phyloP scores from a whole-genome alignment of 2,888 invertebrate species.

The Scaptomyza cyrtandrae region DNA sequence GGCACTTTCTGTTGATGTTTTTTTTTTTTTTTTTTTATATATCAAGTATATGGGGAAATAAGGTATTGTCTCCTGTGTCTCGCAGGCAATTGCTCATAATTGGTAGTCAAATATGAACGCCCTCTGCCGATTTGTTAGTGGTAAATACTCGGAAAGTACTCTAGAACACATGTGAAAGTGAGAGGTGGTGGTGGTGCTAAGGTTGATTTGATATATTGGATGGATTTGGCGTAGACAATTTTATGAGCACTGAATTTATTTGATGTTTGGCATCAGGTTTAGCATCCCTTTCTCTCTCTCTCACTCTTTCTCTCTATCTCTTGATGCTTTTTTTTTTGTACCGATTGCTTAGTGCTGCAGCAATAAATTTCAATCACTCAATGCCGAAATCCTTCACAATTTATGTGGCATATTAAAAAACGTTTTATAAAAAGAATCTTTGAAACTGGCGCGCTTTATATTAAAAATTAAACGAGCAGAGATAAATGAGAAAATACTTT shows the following conservation, averaged over 20 bases:
- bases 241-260: constrained; percentile 77
- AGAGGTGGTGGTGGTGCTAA: constrained; percentile 16
- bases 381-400: constrained; percentile 67
- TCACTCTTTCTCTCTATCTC: constrained; percentile 4
- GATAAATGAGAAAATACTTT: constrained; percentile 54
- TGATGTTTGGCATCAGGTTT: constrained; percentile 68
- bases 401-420: constrained; percentile 76
- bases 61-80: constrained; percentile 45
- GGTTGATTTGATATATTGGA: constrained; percentile 74
- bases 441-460: constrained; percentile 50
- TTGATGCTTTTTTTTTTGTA: constrained; percentile 5
- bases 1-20: constrained; percentile 25
- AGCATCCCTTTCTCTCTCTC: constrained; percentile 15
- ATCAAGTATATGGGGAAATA: constrained; percentile 33
- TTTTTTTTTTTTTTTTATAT: constrained; percentile 23
- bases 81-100: constrained; percentile 76
- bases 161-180: neutral
- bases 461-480: constrained; percentile 69
- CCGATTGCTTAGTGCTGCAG: constrained; percentile 24
- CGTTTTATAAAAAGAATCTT: constrained; percentile 54
- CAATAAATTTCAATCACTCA: constrained; percentile 68
- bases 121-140: constrained; percentile 42
- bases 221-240: constrained; percentile 76
- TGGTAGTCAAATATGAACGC: constrained; percentile 66
- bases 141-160: constrained; percentile 28